Evolutionary conservation across 2,113 vertebrate species (phyloP).

Genomic region (Hippotragus niger): DNA sequence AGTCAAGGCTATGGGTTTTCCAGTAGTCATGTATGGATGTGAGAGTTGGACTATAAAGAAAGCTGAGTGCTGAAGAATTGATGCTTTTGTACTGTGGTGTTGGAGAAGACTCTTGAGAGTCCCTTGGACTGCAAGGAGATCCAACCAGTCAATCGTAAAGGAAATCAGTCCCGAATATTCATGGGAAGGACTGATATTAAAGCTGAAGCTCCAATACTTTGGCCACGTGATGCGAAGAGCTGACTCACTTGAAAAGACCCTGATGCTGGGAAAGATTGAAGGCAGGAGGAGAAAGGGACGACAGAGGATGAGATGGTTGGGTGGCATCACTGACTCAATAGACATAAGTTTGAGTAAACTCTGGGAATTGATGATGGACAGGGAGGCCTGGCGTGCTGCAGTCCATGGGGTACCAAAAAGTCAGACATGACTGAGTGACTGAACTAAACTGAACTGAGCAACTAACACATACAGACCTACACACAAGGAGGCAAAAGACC

Average conservation of each 20-base stretch:
- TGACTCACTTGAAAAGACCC: neutral
- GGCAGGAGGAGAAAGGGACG: rapidly evolving
- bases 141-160: neutral
- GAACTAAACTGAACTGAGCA: neutral
- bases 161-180: neutral
- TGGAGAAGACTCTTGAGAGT: neutral
- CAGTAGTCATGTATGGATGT: neutral
- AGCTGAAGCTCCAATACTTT: neutral
- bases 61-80: rapidly evolving
- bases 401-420: neutral
- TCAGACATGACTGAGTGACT: neutral
- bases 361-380: neutral
- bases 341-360: neutral
- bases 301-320: neutral
- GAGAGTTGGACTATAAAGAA: neutral
- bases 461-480: neutral
- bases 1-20: neutral
- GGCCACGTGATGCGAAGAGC: neutral
- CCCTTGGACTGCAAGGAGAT: neutral
- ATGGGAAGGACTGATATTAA: neutral
- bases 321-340: neutral
- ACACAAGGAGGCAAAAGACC: neutral
- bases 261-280: neutral
- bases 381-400: neutral
- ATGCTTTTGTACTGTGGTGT: neutral